A percentile compares a stretch with the other conserved stretches of the same genome.
Evolutionary conservation across 2,888 invertebrate genomes (phyloP).

Genomic region (Gortyna flavago): DNA sequence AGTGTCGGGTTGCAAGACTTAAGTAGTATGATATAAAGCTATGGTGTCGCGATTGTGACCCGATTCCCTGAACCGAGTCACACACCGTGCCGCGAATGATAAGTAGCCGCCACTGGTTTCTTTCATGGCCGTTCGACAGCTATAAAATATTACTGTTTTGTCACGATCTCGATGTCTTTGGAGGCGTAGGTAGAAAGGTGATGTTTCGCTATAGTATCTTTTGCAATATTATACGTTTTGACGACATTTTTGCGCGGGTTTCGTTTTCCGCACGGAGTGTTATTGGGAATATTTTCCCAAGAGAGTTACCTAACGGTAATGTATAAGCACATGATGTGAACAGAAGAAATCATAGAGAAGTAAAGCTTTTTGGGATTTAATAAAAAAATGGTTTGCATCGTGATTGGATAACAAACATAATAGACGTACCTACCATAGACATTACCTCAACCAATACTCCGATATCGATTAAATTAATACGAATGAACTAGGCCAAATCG

Average conservation of each 20-base stretch:
- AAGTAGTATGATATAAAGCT: constrained; percentile 26
- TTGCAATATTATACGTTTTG: constrained; percentile 26
- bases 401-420: constrained; percentile 4
- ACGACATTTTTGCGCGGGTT: constrained; percentile 7
- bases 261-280: constrained; percentile 5
- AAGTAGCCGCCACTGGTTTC: constrained; percentile 56
- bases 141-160: constrained; percentile 58
- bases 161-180: constrained; percentile 43
- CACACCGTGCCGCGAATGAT: constrained; percentile 57
- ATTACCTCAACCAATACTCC: constrained; percentile 25
- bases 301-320: constrained; percentile 13
- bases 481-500: constrained; percentile 29
- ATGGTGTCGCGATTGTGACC: constrained; percentile 44
- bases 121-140: constrained; percentile 46
- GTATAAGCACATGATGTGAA: background rate
- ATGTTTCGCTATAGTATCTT: constrained; percentile 16
- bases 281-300: constrained; percentile 13
- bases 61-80: constrained; percentile 59
- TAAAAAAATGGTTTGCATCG: background rate
- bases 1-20: constrained; percentile 43
- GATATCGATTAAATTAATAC: constrained; percentile 30
- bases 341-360: background rate
- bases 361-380: background rate
- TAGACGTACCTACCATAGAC: background rate
- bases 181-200: constrained; percentile 27